Evolutionary conservation across 2,888 invertebrate species (phyloP), one percentile per base, ranked within the genome.

Genomic region (Iselma pallidipennis): DNA sequence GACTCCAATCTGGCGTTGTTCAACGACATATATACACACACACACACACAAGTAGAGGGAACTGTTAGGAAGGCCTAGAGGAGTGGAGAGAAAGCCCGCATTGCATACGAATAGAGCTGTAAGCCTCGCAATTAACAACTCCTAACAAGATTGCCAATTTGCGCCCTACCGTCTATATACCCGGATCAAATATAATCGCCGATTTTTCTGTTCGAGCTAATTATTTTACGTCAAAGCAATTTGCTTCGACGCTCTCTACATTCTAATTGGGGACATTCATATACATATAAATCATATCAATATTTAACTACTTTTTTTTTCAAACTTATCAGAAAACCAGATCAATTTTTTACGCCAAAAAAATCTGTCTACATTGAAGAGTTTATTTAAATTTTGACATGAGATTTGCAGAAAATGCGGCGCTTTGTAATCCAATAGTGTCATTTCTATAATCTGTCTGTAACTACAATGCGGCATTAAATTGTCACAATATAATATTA

Each of bases 101-200:
- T 72, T 78, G 79, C 79, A 80, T 80, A 80, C 80, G 76, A 79
- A 80, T 78, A 71, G 76, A 75, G 72, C 70, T 63, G 72, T 78
- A 78, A 79, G 77, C 78, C 74, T 71, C 73, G 74, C 79, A 80
- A 80, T 80, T 80, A 80, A 79, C 80, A 80, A 78, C 77, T 79
- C 75, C 78, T 79, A 78, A 78, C 79, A 77, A 80, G 79, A 80
- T 80, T 79, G 80, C 76, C 79, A 80, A 80, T 80, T 79, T 79
- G 77, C 74, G 73, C 71, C 69, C 72, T 63, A 42, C 65, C 69
- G 66, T 63, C 68, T 71, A 68, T 71, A 66, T 56, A 63, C 75
- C 73, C 70, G 77, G 77, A 77, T 78, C 76, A 79, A 76, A 77
- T 76, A 75, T 80, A 78, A 80, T 78, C 78, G 74, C 71, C 75